Conservation (phyloP, 2,888 invertebrate species). For the Horisme vitalbata region DNA sequence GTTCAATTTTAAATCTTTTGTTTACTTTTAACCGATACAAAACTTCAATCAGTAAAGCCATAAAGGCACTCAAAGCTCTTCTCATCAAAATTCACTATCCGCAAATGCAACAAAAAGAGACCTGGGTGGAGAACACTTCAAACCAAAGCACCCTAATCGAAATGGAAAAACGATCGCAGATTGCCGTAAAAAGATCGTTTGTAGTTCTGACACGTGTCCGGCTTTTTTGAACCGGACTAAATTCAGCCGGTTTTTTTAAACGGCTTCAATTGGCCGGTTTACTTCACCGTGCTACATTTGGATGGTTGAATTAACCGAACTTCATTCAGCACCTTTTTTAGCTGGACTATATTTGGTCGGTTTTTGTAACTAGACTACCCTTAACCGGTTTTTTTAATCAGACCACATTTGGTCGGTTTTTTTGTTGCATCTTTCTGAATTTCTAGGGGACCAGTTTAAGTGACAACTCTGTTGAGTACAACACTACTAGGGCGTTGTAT, state of each 20-base stretch:
- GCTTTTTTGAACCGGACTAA: neutral
- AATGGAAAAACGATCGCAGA: conserved; percentile 75
- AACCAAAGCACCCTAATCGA: conserved; percentile 66
- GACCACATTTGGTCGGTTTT: too few species aligned
- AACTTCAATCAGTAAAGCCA: conserved; percentile 16
- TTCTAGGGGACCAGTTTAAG: too few species aligned
- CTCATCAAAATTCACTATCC: conserved; percentile 49
- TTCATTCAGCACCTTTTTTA: too few species aligned
- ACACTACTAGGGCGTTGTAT: too few species aligned
- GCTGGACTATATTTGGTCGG: too few species aligned
- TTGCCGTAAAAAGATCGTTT: conserved; percentile 77
- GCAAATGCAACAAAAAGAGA: conserved; percentile 43
- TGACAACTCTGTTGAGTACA: too few species aligned
- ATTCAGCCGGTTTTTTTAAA: neutral
- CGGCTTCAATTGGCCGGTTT: too few species aligned
- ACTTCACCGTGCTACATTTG: too few species aligned
- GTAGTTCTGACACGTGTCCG: conserved; percentile 8
- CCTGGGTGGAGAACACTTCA: conserved; percentile 43
- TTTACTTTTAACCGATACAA: neutral
- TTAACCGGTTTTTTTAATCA: too few species aligned
- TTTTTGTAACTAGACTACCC: too few species aligned
- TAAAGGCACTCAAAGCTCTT: conserved; percentile 23
- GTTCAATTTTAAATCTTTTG: neutral
- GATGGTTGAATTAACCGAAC: too few species aligned
- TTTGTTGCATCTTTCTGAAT: too few species aligned